Base-by-base conservation (phyloP, 2,797 vertebrate genomes). In the Trematomus bernacchii region DNA sequence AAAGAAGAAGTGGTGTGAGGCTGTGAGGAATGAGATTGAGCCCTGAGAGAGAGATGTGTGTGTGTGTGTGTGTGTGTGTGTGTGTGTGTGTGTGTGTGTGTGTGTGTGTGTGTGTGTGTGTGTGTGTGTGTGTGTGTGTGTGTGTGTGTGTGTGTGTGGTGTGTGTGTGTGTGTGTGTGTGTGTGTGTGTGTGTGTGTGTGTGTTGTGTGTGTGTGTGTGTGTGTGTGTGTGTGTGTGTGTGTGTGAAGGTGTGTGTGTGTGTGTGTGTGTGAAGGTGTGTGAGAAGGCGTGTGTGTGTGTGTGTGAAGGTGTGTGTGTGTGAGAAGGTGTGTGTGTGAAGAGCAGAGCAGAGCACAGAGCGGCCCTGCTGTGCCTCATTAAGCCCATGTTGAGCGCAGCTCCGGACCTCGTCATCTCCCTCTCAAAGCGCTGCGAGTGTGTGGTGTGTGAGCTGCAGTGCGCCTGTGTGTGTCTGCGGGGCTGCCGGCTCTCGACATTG, bases 351-450 rank as follows among this genome's bases (percentile, higher is more conserved):
- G 85, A 73, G 84, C 57, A 51, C 80, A 46, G 65, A 77, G 87
- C 87, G 27, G 89, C 74, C 92, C 92, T 93, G 92, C 92, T 94
- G 93, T 85, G 93, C 91, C 92, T 94, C 93, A 94, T 94, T 94
- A 94, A 93, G 89, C 90, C 90, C 93, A 91, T 90, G 92, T 91
- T 89, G 92, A 47, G 92, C 85, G 77, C 85, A 78, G 90, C 90
- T 87, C 85, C 84, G 80, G 91, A 94, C 92, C 89, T 88, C 88
- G 87, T 91, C 92, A 89, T 91, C 89, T 89, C 83, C 78, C 82
- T 87, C 84, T 90, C 75, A 46, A 55, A 82, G 84, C 71, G 68
- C 79, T 66, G 73, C 30, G 66, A 67, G 85, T 74, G 78, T 77
- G 84, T 27, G 42, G 73, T 37, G 71, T 55, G 11, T 69, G 76